Conservation (phyloP, 1,140 invertebrate species). For the Anadara kagoshimensis region DNA sequence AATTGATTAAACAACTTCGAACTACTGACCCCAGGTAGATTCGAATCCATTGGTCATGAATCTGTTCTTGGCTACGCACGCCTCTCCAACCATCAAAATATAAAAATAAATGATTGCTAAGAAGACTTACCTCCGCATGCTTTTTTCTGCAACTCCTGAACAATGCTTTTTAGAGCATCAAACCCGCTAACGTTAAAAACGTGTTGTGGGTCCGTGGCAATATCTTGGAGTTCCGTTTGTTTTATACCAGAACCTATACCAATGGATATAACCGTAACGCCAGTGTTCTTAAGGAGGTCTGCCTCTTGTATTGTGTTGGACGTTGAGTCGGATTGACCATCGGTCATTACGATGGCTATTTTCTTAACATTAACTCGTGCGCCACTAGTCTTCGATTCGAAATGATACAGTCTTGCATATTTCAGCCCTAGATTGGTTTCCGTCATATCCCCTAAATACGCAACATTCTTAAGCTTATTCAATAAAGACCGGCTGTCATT, state of each 20-base stretch:
- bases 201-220: slow-evolving; percentile 48
- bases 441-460: slow-evolving; percentile 36
- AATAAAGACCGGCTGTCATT: slow-evolving; percentile 28
- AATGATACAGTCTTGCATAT: slow-evolving; percentile 40
- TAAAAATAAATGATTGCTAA: too few relatives aligned
- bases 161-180: slow-evolving; percentile 42
- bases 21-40: too few relatives aligned
- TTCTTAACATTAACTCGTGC: slow-evolving; percentile 38
- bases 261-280: slow-evolving; percentile 45
- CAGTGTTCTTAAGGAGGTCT: slow-evolving; percentile 9
- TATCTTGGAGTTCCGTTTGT: slow-evolving; percentile 40
- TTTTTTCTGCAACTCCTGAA: slow-evolving; percentile 27
- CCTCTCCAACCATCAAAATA: too few relatives aligned
- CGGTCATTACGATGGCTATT: slow-evolving; percentile 47
- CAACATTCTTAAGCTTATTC: slow-evolving; percentile 24
- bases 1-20: too few relatives aligned
- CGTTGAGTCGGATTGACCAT: slow-evolving; percentile 42
- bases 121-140: slow-evolving; percentile 38
- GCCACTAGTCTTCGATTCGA: slow-evolving; percentile 27
- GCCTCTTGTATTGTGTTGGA: slow-evolving; percentile 33
- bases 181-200: slow-evolving; percentile 41
- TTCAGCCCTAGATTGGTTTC: slow-evolving; percentile 44
- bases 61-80: too few relatives aligned
- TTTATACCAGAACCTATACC: slow-evolving; percentile 43
- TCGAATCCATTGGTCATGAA: too few relatives aligned